Base-by-base conservation (phyloP, 2,113 vertebrate genomes). In the Chamaea fasciata region DNA sequence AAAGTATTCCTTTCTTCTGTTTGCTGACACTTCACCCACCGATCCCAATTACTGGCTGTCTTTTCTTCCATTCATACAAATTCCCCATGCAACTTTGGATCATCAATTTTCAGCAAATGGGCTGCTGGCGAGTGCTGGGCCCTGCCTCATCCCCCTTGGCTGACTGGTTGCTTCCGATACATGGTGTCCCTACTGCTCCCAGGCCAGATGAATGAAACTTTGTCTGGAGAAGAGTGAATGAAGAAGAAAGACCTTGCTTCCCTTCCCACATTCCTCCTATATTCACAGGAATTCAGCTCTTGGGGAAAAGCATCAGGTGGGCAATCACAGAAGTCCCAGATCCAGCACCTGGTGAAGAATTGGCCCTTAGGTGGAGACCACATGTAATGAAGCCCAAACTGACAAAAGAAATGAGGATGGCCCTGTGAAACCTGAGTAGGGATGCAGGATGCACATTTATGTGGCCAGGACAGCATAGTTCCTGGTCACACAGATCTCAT, bases 11-110 rank as follows among this genome's bases (percentile, higher is more conserved):
- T 90, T 95, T 94, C 94, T 91, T 91, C 96, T 95, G 93, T 95
- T 95, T 92, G 92, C 93, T 97, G 93, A 96, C 94, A 95, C 95
- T 94, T 97, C 92, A 94, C 90, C 92, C 90, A 95, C 96, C 73
- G 60, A 96, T 97, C 92, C 96, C 92, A 96, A 94, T 95, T 97
- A 96, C 94, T 88, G 80, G 12, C 86, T 96, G 94, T 94, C 94
- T 96, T 94, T 92, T 90, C 94, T 92, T 91, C 94, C 80, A 94
- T 92, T 97, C 94, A 96, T 73, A 94, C 92, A 92, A 94, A 97
- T 95, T 86, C 95, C 90, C 95, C 69, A 84, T 82, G 90, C 88
- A 95, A 95, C 95, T 93, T 84, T 53, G 80, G 94, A 94, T 83
- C 92, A 96, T 97, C 93, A 93, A 87, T 96, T 97, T 74, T 92